Evolutionary conservation across 1,140 invertebrate species (phyloP).

Genomic region (Brachionus rubens): DNA sequence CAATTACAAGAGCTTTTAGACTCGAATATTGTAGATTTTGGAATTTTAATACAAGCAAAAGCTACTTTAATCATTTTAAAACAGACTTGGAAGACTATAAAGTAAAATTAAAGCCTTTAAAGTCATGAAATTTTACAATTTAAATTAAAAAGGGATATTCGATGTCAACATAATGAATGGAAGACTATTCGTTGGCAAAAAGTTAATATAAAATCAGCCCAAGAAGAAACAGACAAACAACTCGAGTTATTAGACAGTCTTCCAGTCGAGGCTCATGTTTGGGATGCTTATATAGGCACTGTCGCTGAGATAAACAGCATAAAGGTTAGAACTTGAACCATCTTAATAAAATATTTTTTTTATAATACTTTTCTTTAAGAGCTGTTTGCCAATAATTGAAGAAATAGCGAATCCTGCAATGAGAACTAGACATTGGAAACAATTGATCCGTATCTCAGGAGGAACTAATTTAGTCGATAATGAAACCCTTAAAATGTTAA

Average conservation of each 20-base stretch:
- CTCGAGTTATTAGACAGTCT: conserved; percentile 54
- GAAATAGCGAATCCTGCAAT: conserved; percentile 60
- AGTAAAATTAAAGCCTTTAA: conserved; percentile 47
- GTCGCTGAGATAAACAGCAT: conserved; percentile 57
- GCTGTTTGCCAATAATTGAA: conserved; percentile 57
- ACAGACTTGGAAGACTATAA: conserved; percentile 58
- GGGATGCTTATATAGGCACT: conserved; percentile 58
- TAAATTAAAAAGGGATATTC: conserved; percentile 51
- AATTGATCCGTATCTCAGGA: conserved; percentile 57
- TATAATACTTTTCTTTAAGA: conserved; percentile 50
- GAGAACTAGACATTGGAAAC: conserved; percentile 60
- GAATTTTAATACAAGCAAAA: conserved; percentile 53
- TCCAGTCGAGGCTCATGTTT: conserved; percentile 55
- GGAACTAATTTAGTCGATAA: conserved; percentile 58
- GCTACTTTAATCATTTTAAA: conserved; percentile 54
- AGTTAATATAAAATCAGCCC: conserved; percentile 56
- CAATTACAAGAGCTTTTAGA: conserved; percentile 60
- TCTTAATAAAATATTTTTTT: neutral
- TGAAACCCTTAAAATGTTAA: conserved; percentile 59
- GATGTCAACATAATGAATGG: conserved; percentile 58
- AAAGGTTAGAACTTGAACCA: conserved; percentile 51
- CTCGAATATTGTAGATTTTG: conserved; percentile 57
- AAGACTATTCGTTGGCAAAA: conserved; percentile 60
- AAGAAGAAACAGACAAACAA: conserved; percentile 57
- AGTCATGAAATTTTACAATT: neutral